Base-by-base conservation (phyloP, 1,140 invertebrate species). In the Anthonomus grandis region DNA sequence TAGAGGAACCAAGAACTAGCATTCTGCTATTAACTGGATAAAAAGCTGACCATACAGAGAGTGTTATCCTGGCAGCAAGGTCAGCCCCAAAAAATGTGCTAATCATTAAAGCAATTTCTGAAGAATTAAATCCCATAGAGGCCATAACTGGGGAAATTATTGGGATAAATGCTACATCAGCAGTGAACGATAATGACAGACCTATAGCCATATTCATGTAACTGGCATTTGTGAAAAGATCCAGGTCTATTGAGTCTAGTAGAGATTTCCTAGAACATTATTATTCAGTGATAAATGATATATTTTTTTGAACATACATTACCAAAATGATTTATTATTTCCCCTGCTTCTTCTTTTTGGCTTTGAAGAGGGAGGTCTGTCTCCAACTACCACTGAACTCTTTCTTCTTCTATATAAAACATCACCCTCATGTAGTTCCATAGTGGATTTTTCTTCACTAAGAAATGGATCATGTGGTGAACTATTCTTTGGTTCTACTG, bases 171-270 rank as follows among this genome's bases (percentile, higher is more conserved):
- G 60, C 60, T 8, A 69, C 48, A 58, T 70, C 67, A 5, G 62
- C 60, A 9, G 63, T 68, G 21, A 69, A 60, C 18, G 44, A 45
- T 17, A 69, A 49, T 9, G 66, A 60, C 36, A 69, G 56, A 27
- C 69, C 67, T 15, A 65, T 37, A 3, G 60, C 45, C 25, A 70
- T 67, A 31, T 69, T 70, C 1, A 70, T 39, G 42, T 64, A 70
- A 19, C 57, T 50, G 2, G 59, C 53, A 37, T 69, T 63, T 44
- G 64, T 67, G 12, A 70, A 65, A 18, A 70, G 46, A 15, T 47
- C 39, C 18, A 70, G 48, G 50, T 68, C 67, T 13, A 69, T 49
- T 1, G 46, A 39, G 2, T 10, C 10, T 4, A 46, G 18, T 15
- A 44, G 13, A 19, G 41, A 17, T 12, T 45, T 10, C 10, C 37